Evolutionary conservation across 2,797 vertebrate genomes (phyloP).

Genomic region (Micrastur ruficollis): DNA sequence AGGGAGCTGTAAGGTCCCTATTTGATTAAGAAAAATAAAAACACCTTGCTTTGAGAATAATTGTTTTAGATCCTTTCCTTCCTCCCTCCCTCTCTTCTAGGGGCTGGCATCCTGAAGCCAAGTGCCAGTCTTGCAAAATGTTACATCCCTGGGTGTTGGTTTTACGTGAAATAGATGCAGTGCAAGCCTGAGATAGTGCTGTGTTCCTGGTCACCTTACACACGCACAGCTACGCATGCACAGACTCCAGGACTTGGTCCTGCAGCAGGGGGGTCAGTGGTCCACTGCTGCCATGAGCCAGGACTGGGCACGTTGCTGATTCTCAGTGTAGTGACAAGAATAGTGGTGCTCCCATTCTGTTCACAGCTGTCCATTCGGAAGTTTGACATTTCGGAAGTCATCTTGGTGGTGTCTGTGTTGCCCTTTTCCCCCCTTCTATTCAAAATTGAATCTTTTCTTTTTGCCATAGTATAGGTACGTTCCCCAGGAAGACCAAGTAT

Average conservation of each 20-base stretch:
- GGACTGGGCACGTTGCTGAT: fast-evolving
- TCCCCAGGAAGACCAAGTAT: neutral
- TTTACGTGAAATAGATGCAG: neutral
- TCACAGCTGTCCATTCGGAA: neutral
- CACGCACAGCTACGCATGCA: fast-evolving
- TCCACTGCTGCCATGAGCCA: neutral
- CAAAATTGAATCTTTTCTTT: neutral
- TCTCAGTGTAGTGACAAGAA: neutral
- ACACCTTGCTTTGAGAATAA: neutral
- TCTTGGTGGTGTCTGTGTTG: neutral
- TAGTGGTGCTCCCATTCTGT: neutral
- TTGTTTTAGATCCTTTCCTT: neutral
- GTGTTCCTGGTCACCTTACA: neutral
- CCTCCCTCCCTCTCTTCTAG: neutral
- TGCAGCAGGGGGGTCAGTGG: neutral
- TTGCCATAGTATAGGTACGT: fast-evolving
- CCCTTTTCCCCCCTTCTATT: fast-evolving
- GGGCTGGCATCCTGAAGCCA: neutral
- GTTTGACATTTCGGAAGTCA: neutral
- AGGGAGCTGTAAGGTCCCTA: neutral
- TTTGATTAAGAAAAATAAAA: neutral
- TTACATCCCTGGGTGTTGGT: neutral
- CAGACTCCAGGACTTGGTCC: neutral
- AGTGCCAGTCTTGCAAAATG: neutral
- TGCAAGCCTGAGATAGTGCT: neutral